Evolutionary conservation across 2,113 vertebrate genomes (phyloP).

Genomic region (Carassius auratus): DNA sequence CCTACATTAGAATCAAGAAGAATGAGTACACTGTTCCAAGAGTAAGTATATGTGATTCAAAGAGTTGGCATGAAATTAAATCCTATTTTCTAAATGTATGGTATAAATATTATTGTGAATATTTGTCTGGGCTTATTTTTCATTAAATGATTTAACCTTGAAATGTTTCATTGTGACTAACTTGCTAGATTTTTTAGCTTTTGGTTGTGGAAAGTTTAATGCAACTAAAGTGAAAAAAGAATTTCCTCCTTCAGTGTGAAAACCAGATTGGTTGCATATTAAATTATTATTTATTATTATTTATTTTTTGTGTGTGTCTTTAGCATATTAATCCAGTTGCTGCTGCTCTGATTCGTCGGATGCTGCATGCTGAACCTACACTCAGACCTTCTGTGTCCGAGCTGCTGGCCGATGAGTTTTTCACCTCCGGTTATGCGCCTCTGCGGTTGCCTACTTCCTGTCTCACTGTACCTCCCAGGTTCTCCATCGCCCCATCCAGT

Average conservation of each 20-base stretch:
- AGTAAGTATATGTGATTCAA: slow-evolving; percentile 69
- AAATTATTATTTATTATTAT: not conserved
- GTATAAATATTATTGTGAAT: no score
- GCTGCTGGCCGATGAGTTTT: slow-evolving; percentile 87
- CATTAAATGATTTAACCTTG: no score
- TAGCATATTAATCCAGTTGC: slow-evolving; percentile 91
- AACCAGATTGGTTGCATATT: not conserved
- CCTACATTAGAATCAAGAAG: slow-evolving; percentile 94
- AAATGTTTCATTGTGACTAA: no score
- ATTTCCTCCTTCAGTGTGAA: no score
- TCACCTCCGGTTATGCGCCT: slow-evolving; percentile 88
- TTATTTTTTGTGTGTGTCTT: not conserved
- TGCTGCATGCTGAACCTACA: slow-evolving; percentile 89
- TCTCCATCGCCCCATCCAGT: slow-evolving; percentile 86
- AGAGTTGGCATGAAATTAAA: not conserved
- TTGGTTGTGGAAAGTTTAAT: not conserved
- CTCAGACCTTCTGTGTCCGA: slow-evolving; percentile 84
- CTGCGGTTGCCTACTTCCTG: slow-evolving; percentile 89
- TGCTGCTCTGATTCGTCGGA: slow-evolving; percentile 86
- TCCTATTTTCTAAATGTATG: no score
- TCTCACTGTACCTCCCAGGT: slow-evolving; percentile 88
- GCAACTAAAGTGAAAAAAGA: not conserved
- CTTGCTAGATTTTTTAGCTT: not conserved
- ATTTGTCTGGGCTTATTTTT: no score
- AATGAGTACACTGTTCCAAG: slow-evolving; percentile 92